These are phyloP conservation scores for Catharus bicknelli DNA, from an alignment of 2,113 vertebrate species.

Conservation along the genomic window DNA sequence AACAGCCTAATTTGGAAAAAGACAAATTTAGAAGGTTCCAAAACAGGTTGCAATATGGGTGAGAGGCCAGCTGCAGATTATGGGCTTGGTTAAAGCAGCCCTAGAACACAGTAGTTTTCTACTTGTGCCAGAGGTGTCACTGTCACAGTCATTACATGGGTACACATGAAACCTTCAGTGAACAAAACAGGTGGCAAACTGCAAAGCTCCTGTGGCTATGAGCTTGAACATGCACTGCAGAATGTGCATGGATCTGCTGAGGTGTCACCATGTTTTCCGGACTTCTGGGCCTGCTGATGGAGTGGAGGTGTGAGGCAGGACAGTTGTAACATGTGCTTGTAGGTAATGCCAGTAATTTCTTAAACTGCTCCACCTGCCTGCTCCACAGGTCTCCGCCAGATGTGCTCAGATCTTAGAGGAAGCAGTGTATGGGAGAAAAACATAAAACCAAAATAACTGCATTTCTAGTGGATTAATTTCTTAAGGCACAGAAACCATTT, in stretches of 20 bases:
- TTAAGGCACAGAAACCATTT: background rate
- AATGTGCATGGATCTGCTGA: background rate
- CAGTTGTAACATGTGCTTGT: background rate
- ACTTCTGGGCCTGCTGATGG: background rate
- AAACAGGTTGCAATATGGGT: background rate
- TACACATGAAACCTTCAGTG: background rate
- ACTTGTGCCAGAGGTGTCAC: background rate
- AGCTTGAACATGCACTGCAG: background rate
- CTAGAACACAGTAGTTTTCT: background rate
- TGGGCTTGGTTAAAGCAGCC: background rate
- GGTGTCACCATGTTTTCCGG: background rate
- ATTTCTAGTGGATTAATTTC: background rate
- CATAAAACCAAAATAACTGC: background rate
- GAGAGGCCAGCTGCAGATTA: background rate
- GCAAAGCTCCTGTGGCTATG: background rate
- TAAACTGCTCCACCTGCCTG: background rate
- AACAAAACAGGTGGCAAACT: background rate
- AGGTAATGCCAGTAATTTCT: background rate
- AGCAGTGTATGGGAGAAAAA: background rate
- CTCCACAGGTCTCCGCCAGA: background rate
- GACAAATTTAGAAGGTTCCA: background rate
- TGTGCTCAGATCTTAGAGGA: background rate
- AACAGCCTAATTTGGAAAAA: background rate
- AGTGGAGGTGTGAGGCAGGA: background rate
- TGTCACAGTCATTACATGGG: rapidly evolving